phyloP scores from a whole-genome alignment of 2,888 invertebrate genomes.

The Xanthorhoe spadicearia region DNA sequence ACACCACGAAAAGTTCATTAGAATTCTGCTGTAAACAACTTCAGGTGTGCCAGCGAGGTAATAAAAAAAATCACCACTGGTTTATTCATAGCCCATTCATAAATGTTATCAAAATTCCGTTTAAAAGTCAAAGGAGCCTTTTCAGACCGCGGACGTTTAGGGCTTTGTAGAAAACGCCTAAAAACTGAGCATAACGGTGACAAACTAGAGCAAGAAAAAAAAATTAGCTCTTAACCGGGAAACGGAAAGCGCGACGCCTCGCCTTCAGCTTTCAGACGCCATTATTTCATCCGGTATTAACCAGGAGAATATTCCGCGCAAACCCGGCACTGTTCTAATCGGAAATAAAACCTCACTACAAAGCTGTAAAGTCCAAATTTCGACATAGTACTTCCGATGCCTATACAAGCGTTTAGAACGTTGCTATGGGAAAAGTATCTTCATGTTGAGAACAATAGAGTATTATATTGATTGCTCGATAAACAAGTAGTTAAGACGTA shows the following conservation, averaged over 20 bases:
- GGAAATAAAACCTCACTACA: slow-evolving; percentile 54
- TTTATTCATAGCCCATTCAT: slow-evolving; percentile 38
- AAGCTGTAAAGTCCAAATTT: slow-evolving; percentile 64
- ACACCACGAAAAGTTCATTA: slow-evolving; percentile 36
- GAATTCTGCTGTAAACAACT: slow-evolving; percentile 32
- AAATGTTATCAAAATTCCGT: slow-evolving; percentile 57
- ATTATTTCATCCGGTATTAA: slow-evolving; percentile 71
- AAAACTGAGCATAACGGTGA: slow-evolving; percentile 56
- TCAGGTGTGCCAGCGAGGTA: slow-evolving; percentile 29
- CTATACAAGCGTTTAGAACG: slow-evolving; percentile 48
- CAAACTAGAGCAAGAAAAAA: slow-evolving; percentile 62
- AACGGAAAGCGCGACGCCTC: slow-evolving; percentile 67
- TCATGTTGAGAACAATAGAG: slow-evolving; percentile 55
- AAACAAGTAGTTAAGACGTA: slow-evolving; percentile 55
- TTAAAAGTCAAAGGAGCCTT: slow-evolving; percentile 51
- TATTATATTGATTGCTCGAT: slow-evolving; percentile 56
- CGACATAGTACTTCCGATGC: slow-evolving; percentile 48
- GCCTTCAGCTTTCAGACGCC: slow-evolving; percentile 72
- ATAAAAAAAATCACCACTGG: slow-evolving; percentile 32
- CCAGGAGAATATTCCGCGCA: slow-evolving; percentile 56
- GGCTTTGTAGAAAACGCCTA: slow-evolving; percentile 54
- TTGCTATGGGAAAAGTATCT: slow-evolving; percentile 49
- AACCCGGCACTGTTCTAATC: slow-evolving; percentile 50
- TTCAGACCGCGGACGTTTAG: slow-evolving; percentile 54
- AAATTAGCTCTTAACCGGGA: slow-evolving; percentile 62